Percentiles rank a stretch among this genome's conserved stretches.
Evolutionary conservation across 2,888 invertebrate genomes (phyloP).

Genomic region (Lasioglossum vierecki): DNA sequence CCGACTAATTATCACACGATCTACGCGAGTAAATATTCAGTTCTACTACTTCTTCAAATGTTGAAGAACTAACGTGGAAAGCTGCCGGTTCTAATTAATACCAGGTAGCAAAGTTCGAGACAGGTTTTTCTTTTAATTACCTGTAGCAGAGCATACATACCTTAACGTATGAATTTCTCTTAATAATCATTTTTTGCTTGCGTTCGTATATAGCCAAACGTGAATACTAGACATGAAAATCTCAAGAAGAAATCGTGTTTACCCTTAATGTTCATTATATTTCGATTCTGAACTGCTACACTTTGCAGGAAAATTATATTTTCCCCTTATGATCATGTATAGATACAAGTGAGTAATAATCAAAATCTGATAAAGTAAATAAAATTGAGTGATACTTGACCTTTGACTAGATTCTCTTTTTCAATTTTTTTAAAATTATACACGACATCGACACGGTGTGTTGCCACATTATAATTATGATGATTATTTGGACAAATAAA

Average conservation of each 20-base stretch:
- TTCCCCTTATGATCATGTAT: not conserved
- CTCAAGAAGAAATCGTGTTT: not conserved
- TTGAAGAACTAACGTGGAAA: constrained; percentile 22
- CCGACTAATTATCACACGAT: not conserved
- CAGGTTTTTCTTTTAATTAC: constrained; percentile 27
- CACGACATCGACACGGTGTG: too few species aligned
- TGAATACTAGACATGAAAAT: not conserved
- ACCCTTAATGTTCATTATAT: not conserved
- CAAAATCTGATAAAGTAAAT: not conserved
- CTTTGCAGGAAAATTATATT: not conserved
- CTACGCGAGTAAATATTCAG: not conserved
- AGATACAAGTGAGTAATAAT: not conserved
- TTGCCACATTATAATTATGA: not conserved
- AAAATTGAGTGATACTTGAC: not conserved
- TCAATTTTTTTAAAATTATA: too few species aligned
- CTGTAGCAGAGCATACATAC: not conserved
- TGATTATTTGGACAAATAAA: not conserved
- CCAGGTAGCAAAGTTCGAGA: not conserved
- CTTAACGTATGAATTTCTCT: constrained; percentile 14
- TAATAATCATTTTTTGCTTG: not conserved
- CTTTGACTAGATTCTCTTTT: not conserved
- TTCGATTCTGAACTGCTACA: not conserved
- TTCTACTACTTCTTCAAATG: not conserved
- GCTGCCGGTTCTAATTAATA: constrained; percentile 21
- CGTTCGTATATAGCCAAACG: not conserved